Base-by-base conservation (phyloP, 2,888 invertebrate species). In the Cecidostiba fungosa region DNA sequence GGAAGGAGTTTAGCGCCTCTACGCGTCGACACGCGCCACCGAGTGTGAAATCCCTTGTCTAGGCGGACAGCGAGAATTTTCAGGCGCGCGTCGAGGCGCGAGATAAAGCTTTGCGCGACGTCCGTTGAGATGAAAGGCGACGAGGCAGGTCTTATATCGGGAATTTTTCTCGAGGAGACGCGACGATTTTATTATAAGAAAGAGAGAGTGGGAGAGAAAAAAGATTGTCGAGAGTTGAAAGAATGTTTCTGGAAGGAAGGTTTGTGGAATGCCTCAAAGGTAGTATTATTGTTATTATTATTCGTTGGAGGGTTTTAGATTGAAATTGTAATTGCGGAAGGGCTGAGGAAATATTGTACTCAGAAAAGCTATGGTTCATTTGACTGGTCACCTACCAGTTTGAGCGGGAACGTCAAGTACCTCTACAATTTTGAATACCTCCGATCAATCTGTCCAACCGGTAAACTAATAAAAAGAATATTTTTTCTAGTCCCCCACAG, bases 21-120 rank as follows among this genome's bases (percentile, higher is more conserved):
- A 23, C 36, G 78, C 29, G 78, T 29, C 14, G 79, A 77, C 73
- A 78, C 66, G 85, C 77, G 23, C 78, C 39, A 69, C 82, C 69
- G 78, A 85, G 85, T 85, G 82, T 85, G 69, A 85, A 85, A 85
- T 85, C 85, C 80, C 77, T 85, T 85, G 77, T 85, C 82, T 78
- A 32, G 54, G 29, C 47, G 39, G 50, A 12, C 54, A 72, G 26
- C n/a, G 54, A 70, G 69, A 80, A 70, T 26, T 47, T 69, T 78
- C 66, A 66, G 26, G 19, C 19, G 54, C 54, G 19, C n/a, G 54
- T 59, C 54, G 54, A 66, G 66, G 43, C 39, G 59, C 16, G 73
- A 73, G 70, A 69, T 73, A 73, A 62, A 73, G 73, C 70, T 50
- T 59, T 73, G 39, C 74, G 39, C 14, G 26, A 36, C 29, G 80